phyloP scores from a whole-genome alignment of 2,888 invertebrate species.

The Euphydryas editha region DNA sequence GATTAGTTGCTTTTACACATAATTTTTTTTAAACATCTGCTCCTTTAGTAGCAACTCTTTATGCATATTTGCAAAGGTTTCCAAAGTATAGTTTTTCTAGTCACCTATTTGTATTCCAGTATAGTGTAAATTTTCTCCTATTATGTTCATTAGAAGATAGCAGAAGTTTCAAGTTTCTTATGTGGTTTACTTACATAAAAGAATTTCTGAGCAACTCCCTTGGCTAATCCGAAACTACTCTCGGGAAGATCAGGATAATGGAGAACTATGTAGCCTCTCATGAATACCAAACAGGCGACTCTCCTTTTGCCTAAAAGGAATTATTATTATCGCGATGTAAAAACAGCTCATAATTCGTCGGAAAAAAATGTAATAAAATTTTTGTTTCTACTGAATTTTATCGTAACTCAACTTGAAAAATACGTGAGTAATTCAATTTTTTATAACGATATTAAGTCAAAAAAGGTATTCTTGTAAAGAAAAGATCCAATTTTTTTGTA shows the following conservation, averaged over 20 bases:
- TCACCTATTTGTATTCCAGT: neutral
- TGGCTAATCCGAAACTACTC: constrained; percentile 74
- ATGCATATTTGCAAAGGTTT: no score
- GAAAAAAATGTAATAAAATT: neutral
- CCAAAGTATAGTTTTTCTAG: no score
- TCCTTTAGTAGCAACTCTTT: neutral
- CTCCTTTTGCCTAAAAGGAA: constrained; percentile 27
- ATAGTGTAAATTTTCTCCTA: neutral
- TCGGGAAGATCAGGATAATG: constrained; percentile 72
- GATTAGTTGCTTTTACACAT: constrained; percentile 9
- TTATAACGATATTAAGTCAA: no score
- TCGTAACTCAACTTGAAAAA: neutral
- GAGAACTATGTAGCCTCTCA: constrained; percentile 61
- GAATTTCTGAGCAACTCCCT: constrained; percentile 42
- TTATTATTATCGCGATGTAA: constrained; percentile 1
- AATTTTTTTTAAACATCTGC: neutral
- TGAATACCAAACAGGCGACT: constrained; percentile 66
- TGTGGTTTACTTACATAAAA: constrained; percentile 23
- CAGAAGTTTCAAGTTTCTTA: constrained; percentile 20
- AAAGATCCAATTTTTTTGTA: no score
- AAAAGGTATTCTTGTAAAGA: no score
- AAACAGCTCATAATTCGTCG: constrained; percentile 5
- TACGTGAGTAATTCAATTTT: neutral
- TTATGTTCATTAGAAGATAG: constrained; percentile 16
- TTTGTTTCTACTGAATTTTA: neutral